These are phyloP conservation scores for Neotoxoptera formosana DNA, from an alignment of 1,140 invertebrate genomes.

Conservation along the genomic window DNA sequence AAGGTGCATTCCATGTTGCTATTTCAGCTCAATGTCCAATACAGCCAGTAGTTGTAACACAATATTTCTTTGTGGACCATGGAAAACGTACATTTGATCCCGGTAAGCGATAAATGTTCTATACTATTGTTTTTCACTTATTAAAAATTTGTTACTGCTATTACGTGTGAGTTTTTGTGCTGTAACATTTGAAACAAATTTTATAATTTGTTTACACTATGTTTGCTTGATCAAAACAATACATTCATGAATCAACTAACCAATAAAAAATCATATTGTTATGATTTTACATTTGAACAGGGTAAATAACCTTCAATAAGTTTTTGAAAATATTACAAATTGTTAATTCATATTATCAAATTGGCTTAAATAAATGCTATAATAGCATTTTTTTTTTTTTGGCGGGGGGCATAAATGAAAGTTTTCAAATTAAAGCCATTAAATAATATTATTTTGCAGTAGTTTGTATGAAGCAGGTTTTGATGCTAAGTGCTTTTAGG, in stretches of 20 bases:
- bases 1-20: constrained; percentile 93
- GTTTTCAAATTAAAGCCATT: no score
- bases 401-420: no score
- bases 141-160: not conserved
- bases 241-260: no score
- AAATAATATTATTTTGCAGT: no score
- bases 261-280: no score
- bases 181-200: not conserved
- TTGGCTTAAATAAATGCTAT: no score
- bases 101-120: constrained; percentile 65
- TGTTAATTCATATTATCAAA: not conserved
- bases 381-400: no score
- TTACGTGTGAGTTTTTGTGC: not conserved
- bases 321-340: not conserved
- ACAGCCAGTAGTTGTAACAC: constrained; percentile 88
- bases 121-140: not conserved
- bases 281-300: no score
- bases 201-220: not conserved
- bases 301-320: no score
- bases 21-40: constrained; percentile 83
- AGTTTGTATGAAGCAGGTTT: not conserved
- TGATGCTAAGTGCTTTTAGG: not conserved
- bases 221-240: no score
- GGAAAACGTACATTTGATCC: constrained; percentile 75
- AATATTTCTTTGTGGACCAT: constrained; percentile 83